Evolutionary conservation across 2,888 invertebrate species (phyloP), one percentile per base, ranked within the genome.

Genomic region (Zootermopsis nevadensis): DNA sequence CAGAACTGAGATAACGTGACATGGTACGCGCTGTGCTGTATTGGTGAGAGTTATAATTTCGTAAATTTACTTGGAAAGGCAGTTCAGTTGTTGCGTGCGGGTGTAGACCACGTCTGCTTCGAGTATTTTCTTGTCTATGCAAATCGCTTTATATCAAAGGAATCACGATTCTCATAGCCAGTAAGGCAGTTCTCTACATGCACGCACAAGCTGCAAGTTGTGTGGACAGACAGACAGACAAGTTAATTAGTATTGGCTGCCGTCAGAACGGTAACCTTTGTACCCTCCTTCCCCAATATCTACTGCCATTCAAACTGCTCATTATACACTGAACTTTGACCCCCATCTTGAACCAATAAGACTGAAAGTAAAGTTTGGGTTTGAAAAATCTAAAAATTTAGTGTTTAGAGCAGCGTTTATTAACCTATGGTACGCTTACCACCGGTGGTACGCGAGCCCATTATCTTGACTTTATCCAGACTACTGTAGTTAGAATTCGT

Each of bases 181-280:
- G 60, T n/a, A 60, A 60, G 60, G 60, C 60, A 60, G 27, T 48
- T 48, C 48, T 19, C 1, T 48, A 15, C 3, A 19, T 19, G 19
- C 60, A 60, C 60, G 60, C 60, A 60, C n/a, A 27, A 60, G 60
- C 60, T 19, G 24, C 4, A 60, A 27, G n/a, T 27, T 27, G 60
- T 60, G 60, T 60, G 60, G 60, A 60, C 60, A 60, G 60, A 60
- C 79, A 83, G 60, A 60, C 60, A 60, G 60, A 60, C 79, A 83
- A 31, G 83, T 83, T 83, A 83, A 83, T 83, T 83, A 33, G 79
- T 80, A 80, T 80, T 72, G 80, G 80, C 53, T 42, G 83, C 69
- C 35, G 80, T 80, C 79, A 80, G 19, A 55, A 48, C 27, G 76
- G 76, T 12, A 76, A 60, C 60, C 60, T 60, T 60, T 60, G 27